Base-by-base conservation (phyloP, 2,113 vertebrate species). In the Oceanodroma tethys region DNA sequence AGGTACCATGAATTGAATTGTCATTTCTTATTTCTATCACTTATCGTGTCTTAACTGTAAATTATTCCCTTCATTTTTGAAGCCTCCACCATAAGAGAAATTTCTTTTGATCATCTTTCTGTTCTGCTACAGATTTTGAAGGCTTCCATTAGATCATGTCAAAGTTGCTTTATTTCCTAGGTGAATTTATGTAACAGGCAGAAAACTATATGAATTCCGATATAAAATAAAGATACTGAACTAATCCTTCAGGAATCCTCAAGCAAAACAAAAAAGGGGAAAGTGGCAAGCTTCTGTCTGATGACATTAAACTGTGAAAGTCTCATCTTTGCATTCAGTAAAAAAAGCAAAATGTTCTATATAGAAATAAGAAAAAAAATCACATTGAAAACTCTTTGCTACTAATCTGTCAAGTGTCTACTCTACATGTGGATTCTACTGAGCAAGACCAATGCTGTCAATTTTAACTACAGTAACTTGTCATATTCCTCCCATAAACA, bases 71-170 rank as follows among this genome's bases (percentile, higher is more conserved):
- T 75, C 36, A 78, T 47, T 95, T 93, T 56, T 87, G 47, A 93
- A 82, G 47, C 25, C 11, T 86, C 22, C 6, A 58, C 26, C 42
- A 45, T 30, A 92, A 63, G 26, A 96, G 68, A 90, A 96, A 80
- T 94, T 90, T 93, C 73, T 92, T 96, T 93, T 90, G 67, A 95
- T 95, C 79, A 73, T 86, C 62, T 94, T 94, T 93, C 78, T 84
- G 19, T 75, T 76, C 47, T 85, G 59, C 52, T 81, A 91, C 34
- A 72, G 71, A 89, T 92, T 95, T 92, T 91, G 94, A 96, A 96
- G 62, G 25, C 47, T 96, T 97, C 79, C 47, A 94, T 97, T 96
- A 96, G 89, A 95, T 93, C 90, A 89, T 88, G 93, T 95, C 95
- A 95, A 94, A 92, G 50, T 72, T 93, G 68, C 50, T 91, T 95